Percentiles rank a stretch among this genome's conserved stretches.
phyloP scores from a whole-genome alignment of 1,140 invertebrate species.

The Parasteatoda tepidariorum region DNA sequence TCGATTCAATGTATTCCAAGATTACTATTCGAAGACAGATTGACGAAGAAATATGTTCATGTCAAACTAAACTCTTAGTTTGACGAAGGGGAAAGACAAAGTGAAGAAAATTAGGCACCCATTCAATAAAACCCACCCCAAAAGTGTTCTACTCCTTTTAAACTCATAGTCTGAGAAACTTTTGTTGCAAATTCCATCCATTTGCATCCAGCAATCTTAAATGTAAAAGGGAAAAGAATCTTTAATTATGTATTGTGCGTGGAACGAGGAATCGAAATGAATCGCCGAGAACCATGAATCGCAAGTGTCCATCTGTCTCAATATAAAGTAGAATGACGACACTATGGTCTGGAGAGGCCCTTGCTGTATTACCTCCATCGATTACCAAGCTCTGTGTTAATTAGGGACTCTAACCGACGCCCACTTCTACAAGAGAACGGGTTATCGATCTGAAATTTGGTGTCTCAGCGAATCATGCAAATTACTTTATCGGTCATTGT shows the following conservation, averaged over 20 bases:
- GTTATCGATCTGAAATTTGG: conserved; percentile 47
- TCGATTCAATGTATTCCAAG: no score
- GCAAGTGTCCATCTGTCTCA: conserved; percentile 41
- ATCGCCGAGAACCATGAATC: conserved; percentile 25
- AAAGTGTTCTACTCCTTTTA: no score
- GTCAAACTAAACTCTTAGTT: no score
- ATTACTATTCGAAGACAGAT: no score
- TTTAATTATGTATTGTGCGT: conserved; percentile 32
- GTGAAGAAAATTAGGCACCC: no score
- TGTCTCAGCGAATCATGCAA: conserved; percentile 54
- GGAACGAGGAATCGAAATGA: conserved; percentile 19
- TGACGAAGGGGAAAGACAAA: no score
- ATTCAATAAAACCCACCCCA: no score
- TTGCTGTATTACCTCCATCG: conserved; percentile 31
- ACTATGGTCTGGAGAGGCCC: background rate
- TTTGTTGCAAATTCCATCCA: background rate
- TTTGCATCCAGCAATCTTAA: background rate
- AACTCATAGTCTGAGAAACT: no score
- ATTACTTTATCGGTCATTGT: conserved; percentile 56
- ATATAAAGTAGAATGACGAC: conserved; percentile 24
- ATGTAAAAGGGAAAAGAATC: conserved; percentile 7
- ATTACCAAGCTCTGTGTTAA: conserved; percentile 44
- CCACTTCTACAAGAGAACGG: conserved; percentile 53
- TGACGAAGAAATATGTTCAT: no score
- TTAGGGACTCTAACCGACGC: conserved; percentile 36